Evolutionary conservation across 2,113 vertebrate species (phyloP).

Genomic region (Mungos mungo): DNA sequence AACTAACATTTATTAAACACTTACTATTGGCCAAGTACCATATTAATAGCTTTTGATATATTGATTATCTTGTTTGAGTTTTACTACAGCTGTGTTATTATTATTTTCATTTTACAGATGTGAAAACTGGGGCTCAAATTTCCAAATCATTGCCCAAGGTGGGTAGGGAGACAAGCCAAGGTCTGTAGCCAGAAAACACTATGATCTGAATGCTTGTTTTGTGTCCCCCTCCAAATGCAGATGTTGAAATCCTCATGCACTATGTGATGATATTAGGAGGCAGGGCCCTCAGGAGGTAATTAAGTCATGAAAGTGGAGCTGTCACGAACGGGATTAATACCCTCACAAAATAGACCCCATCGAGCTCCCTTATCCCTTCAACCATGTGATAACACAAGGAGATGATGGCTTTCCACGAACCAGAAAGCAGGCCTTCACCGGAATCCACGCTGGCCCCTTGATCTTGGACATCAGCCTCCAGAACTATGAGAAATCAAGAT

Average conservation of each 20-base stretch:
- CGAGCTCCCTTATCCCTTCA: not conserved
- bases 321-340: not conserved
- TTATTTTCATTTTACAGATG: slow-evolving; percentile 17
- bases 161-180: not conserved
- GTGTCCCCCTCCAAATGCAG: not conserved
- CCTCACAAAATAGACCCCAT: not conserved
- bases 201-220: not conserved
- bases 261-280: not conserved
- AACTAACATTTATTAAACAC: not conserved
- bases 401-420: not conserved
- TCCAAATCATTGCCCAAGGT: not conserved
- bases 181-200: not conserved
- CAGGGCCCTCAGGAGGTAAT: not conserved
- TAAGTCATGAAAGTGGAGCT: not conserved
- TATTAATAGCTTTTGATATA: not conserved
- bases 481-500: not conserved
- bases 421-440: not conserved
- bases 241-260: not conserved
- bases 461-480: not conserved
- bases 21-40: not conserved
- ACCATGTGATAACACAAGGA: not conserved
- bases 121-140: not conserved
- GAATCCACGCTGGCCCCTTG: not conserved
- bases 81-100: not conserved
- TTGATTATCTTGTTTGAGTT: slow-evolving; percentile 11